Evolutionary conservation across 2,888 invertebrate species (phyloP), one percentile per base, ranked within the genome.

Genomic region (Pemphredon lugubris): DNA sequence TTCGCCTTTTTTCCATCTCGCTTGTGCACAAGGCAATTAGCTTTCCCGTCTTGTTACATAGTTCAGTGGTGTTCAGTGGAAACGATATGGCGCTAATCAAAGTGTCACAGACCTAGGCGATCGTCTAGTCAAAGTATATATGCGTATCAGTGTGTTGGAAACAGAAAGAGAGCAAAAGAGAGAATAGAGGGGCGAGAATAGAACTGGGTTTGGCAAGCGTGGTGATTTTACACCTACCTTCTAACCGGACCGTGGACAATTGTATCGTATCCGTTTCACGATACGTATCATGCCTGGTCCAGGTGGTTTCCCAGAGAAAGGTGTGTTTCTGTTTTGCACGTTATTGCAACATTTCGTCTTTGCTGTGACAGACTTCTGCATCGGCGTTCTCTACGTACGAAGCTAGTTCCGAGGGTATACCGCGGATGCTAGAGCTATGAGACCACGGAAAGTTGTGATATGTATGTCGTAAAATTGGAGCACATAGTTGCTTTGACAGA

Each of bases 261-360:
- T 53, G 61, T 72, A 65, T 67, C 68, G 60, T 75, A 68, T 76
- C 75, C 65, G 50, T 69, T 64, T 57, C 54, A 75, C 40, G 66
- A 71, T 75, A 74, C 67, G 60, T 74, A 71, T 75, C 75, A 79
- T 79, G 80, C 65, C 65, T 64, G 59, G 59, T 47, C 59, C 69
- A 61, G 66, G 66, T 70, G 61, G 58, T 67, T 53, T 58, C 55
- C 63, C 53, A 26, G 58, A 59, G 60, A 69, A 69, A 61, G 65
- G 74, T 69, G 73, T 64, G 51, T 69, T 65, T 54, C 60, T 61
- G 44, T 63, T 64, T 58, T 64, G 48, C 51, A 69, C 64, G 51
- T 39, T 48, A 14, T 60, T 42, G 44, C 73, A 64, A 71, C 64
- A 66, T 45, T 55, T 57, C 50, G 47, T 45, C 21, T 42, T 54